These are phyloP conservation scores for Anarhynchus alexandrinus DNA, from an alignment of 2,113 vertebrate species.

Conservation along the genomic window DNA sequence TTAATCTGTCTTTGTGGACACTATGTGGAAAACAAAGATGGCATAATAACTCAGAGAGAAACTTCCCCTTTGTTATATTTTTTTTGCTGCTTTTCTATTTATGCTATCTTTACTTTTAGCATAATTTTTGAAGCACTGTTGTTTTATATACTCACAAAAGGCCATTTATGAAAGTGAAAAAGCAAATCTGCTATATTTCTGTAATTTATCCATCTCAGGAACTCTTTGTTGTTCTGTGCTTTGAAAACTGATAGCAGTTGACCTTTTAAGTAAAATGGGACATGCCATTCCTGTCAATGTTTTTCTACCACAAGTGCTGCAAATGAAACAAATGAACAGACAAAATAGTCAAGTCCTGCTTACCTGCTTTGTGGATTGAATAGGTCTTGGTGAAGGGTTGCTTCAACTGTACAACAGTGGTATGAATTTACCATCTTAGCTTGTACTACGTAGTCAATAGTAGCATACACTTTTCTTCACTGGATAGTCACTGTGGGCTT, in stretches of 20 bases:
- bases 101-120: not conserved
- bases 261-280: constrained; percentile 15
- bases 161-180: not conserved
- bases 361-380: not conserved
- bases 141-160: not conserved
- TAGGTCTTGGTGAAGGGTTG: not conserved
- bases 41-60: not conserved
- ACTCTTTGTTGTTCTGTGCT: not conserved
- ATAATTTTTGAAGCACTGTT: not conserved
- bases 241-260: constrained; percentile 9
- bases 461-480: not conserved
- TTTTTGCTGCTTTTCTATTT: not conserved
- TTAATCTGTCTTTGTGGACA: not conserved
- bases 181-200: not conserved
- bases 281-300: not conserved
- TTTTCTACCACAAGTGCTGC: not conserved
- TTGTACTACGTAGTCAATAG: not conserved
- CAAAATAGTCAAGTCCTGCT: not conserved
- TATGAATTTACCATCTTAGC: not conserved
- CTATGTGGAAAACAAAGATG: not conserved
- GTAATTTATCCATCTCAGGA: not conserved
- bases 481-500: not conserved
- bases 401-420: not conserved
- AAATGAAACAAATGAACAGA: not conserved
- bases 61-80: not conserved